phyloP scores from a whole-genome alignment of 1,140 invertebrate genomes.

The Propsilocerus akamusi region DNA sequence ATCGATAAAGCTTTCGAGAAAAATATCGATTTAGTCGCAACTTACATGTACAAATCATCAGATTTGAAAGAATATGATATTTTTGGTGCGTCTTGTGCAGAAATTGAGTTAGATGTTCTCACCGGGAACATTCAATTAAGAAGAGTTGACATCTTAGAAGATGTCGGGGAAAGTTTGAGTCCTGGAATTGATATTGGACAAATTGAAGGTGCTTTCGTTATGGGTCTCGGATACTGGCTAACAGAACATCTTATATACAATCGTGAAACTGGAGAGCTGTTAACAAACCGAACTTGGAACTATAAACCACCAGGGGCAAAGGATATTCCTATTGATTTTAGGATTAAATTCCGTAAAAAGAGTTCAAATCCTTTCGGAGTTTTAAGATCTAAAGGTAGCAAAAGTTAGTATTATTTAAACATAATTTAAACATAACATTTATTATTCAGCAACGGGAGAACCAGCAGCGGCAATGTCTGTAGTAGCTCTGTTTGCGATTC shows the following conservation, averaged over 20 bases:
- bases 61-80: constrained; percentile 30
- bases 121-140: constrained; percentile 42
- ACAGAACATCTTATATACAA: constrained; percentile 48
- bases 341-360: constrained; percentile 54
- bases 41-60: constrained; percentile 28
- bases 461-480: constrained; percentile 51
- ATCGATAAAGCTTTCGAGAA: constrained; percentile 33
- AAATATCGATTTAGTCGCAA: constrained; percentile 41
- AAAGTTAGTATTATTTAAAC: constrained; percentile 2
- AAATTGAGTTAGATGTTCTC: constrained; percentile 55
- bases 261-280: constrained; percentile 37
- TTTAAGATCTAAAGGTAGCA: constrained; percentile 58
- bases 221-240: constrained; percentile 68
- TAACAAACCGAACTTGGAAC: constrained; percentile 58
- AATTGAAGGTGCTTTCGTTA: constrained; percentile 55
- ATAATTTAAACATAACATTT: not conserved
- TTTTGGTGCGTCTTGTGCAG: constrained; percentile 35
- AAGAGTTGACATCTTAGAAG: constrained; percentile 53
- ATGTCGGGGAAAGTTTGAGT: constrained; percentile 51
- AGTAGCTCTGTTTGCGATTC: constrained; percentile 45
- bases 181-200: constrained; percentile 70
- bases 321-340: constrained; percentile 68
- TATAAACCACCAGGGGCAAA: constrained; percentile 65
- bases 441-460: constrained; percentile 47
- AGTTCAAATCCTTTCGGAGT: constrained; percentile 47